Conservation (phyloP, 2,797 vertebrate species). For the Cetoscarus ocellatus region DNA sequence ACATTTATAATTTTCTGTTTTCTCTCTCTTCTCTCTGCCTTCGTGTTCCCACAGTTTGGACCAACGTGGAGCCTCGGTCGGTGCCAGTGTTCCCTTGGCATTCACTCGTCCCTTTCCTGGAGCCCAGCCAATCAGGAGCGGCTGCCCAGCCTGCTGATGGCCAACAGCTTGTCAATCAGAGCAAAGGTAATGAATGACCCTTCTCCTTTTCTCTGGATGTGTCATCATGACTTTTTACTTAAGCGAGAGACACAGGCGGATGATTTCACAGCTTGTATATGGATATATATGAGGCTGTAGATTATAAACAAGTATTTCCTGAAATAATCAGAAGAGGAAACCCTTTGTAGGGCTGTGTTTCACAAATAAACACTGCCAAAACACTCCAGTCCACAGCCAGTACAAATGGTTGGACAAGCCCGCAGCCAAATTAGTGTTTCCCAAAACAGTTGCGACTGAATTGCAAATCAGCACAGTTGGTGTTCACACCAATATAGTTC, state of each 20-base stretch:
- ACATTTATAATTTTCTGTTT: slow-evolving; percentile 30
- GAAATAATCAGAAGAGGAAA: slow-evolving; percentile 43
- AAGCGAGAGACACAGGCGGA: not conserved
- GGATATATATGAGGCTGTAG: not conserved
- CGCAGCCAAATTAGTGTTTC: slow-evolving; percentile 59
- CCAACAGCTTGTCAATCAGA: slow-evolving; percentile 91
- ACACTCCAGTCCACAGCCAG: slow-evolving; percentile 32
- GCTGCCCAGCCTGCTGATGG: slow-evolving; percentile 89
- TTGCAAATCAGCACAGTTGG: slow-evolving; percentile 61
- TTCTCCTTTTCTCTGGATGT: slow-evolving; percentile 5
- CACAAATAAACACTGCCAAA: slow-evolving; percentile 49
- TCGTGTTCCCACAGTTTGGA: slow-evolving; percentile 89
- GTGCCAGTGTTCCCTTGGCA: slow-evolving; percentile 97
- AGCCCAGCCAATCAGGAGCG: slow-evolving; percentile 91
- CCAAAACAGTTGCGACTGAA: slow-evolving; percentile 63
- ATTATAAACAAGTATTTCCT: slow-evolving; percentile 27
- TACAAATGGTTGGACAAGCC: slow-evolving; percentile 36
- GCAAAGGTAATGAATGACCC: slow-evolving; percentile 85
- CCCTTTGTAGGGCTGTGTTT: slow-evolving; percentile 14
- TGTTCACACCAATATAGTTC: slow-evolving; percentile 56
- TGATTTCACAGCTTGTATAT: not conserved
- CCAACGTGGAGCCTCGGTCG: slow-evolving; percentile 95
- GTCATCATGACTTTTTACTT: slow-evolving; percentile 11
- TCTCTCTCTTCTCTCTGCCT: slow-evolving; percentile 25
- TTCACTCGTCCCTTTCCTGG: slow-evolving; percentile 94